Evolutionary conservation across 2,797 vertebrate genomes (phyloP).

Genomic region (Esox masquinongy): DNA sequence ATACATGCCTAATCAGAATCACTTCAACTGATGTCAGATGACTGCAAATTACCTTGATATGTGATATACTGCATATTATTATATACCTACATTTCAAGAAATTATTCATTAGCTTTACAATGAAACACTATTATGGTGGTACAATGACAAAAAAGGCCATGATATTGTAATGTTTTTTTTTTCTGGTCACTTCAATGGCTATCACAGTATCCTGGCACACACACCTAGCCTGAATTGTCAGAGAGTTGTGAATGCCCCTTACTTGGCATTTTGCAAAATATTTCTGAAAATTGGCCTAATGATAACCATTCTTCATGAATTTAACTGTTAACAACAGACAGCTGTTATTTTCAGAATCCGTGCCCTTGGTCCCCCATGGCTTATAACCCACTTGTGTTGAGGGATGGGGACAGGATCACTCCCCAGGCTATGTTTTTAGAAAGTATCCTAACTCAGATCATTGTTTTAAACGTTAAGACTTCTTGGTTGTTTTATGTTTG

Average conservation of each 20-base stretch:
- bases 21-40: too few relatives aligned
- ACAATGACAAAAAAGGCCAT: neutral
- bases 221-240: neutral
- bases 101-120: too few relatives aligned
- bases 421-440: slow-evolving; percentile 21
- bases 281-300: neutral
- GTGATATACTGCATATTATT: too few relatives aligned
- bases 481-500: neutral
- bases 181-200: too few relatives aligned
- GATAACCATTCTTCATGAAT: neutral
- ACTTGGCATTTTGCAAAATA: too few relatives aligned
- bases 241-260: neutral
- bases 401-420: slow-evolving; percentile 38
- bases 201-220: neutral
- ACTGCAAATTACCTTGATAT: too few relatives aligned
- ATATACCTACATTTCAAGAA: too few relatives aligned
- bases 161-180: too few relatives aligned
- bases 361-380: slow-evolving; percentile 32
- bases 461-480: too few relatives aligned
- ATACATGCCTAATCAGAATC: too few relatives aligned
- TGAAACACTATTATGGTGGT: too few relatives aligned
- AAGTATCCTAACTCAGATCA: slow-evolving; percentile 51
- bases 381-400: slow-evolving; percentile 26
- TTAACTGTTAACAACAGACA: neutral
- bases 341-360: slow-evolving; percentile 23